Base-by-base conservation (phyloP, 2,113 vertebrate genomes). In the Boleophthalmus pectinirostris region DNA sequence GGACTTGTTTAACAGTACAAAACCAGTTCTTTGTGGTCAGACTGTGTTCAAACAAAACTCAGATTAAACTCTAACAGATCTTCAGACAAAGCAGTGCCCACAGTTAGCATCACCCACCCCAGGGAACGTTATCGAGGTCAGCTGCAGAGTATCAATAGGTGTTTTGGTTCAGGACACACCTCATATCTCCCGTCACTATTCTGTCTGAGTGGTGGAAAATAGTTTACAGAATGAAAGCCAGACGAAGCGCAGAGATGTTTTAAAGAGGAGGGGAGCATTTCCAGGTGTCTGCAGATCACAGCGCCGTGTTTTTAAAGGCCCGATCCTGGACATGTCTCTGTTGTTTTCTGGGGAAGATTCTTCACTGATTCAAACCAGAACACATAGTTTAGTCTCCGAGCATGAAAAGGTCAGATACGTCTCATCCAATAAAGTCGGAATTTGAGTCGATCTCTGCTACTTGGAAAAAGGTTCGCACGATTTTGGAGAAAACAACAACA, bases 221-320 rank as follows among this genome's bases (percentile, higher is more conserved):
- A 33, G 58, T 61, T 61, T 61, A 33, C 24, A 33, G 13, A 61
- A 18, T 33, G 14, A 61, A 61, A 29, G 33, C 2, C 23, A 61
- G 61, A 64, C 61, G 38, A 12, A 43, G n/a, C 18, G 10, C 61
- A 64, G 61, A 64, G 33, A 38, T 38, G 18, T 24, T 47, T n/a
- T 69, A 21, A 78, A 71, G 68, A 68, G 18, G 63, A 25, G 38
- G 25, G 68, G 82, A 82, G 18, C 3, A 57, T 51, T 69, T 72
- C 63, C 35, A 64, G 63, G 69, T 66, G 47, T 4, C 16, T 57
- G 43, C 16, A 7, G 65, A 74, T 73, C 64, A 64, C 49, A 67
- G 51, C 16, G 46, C 51, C 5, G 66, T 51, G 56, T 76, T 77
- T 66, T 49, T 68, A 77, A 46, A 18, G 56, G 47, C 9, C 2